A percentile compares a stretch with the other conserved stretches of the same genome.
Evolutionary conservation across 1,140 invertebrate genomes (phyloP).

Genomic region (Cyclina sinensis): DNA sequence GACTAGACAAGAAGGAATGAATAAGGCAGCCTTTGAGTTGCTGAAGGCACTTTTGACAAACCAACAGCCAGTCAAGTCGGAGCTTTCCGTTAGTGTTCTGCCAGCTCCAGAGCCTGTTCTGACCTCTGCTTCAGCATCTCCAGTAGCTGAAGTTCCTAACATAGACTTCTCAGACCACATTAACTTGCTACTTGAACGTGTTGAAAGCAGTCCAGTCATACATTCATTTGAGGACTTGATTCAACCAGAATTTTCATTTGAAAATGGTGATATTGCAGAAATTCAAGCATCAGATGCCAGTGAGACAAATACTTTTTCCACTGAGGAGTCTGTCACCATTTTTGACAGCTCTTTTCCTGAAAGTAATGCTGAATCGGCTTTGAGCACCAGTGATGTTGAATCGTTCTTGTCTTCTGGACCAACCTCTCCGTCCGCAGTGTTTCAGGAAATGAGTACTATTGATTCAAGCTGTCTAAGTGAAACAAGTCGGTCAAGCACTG

Average conservation of each 20-base stretch:
- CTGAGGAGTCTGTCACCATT: neutral
- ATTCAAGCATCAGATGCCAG: neutral
- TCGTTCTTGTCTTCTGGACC: constrained; percentile 33
- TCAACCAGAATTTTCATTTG: constrained; percentile 48
- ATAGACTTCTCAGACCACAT: constrained; percentile 33
- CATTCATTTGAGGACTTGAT: constrained; percentile 45
- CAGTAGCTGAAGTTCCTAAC: constrained; percentile 40
- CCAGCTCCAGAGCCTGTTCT: neutral
- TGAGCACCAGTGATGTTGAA: neutral
- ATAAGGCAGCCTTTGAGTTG: constrained; percentile 49
- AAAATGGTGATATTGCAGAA: constrained; percentile 59
- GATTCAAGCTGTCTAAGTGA: constrained; percentile 45
- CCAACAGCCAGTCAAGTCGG: constrained; percentile 22
- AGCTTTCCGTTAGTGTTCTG: neutral
- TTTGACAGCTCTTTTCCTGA: neutral
- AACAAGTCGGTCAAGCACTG: constrained; percentile 15
- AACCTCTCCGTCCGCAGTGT: neutral
- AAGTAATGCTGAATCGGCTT: neutral
- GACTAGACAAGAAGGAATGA: constrained; percentile 49
- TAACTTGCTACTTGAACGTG: neutral
- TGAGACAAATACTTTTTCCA: neutral
- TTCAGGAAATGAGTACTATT: constrained; percentile 12
- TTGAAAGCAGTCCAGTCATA: neutral
- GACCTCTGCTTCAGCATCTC: neutral
- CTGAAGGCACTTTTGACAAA: constrained; percentile 48